A percentile compares a stretch with the other conserved stretches of the same genome.
These are phyloP conservation scores for Boulengerochromis microlepis DNA, from an alignment of 2,113 vertebrate species.

Conservation along the genomic window DNA sequence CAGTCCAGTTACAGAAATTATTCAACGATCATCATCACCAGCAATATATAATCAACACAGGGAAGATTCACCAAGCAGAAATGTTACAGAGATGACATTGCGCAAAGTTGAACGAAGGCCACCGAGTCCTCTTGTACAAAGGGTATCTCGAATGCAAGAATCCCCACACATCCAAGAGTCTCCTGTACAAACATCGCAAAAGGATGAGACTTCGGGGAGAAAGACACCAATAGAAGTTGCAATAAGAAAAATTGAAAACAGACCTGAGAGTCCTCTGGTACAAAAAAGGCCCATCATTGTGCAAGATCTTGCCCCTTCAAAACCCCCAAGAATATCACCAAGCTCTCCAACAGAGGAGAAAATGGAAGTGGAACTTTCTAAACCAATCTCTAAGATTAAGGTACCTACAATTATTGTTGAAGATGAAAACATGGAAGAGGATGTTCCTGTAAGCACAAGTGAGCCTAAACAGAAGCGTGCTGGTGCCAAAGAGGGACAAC, in stretches of 20 bases:
- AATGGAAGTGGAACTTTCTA: constrained; percentile 47
- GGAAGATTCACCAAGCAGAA: constrained; percentile 57
- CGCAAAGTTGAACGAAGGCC: constrained; percentile 69
- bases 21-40: constrained; percentile 61
- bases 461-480: constrained; percentile 53
- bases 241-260: constrained; percentile 63
- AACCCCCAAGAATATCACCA: constrained; percentile 34
- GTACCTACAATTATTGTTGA: constrained; percentile 73
- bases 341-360: constrained; percentile 59
- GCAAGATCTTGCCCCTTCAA: constrained; percentile 48
- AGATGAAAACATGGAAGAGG: constrained; percentile 66
- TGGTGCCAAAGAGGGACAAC: constrained; percentile 73
- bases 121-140: constrained; percentile 70
- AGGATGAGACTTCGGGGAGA: constrained; percentile 49
- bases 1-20: constrained; percentile 61
- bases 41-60: constrained; percentile 49
- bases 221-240: constrained; percentile 59
- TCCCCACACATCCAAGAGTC: constrained; percentile 29
- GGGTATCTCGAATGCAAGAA: constrained; percentile 62
- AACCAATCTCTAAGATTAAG: constrained; percentile 25
- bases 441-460: constrained; percentile 56
- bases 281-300: constrained; percentile 38
- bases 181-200: constrained; percentile 4
- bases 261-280: constrained; percentile 70
- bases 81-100: constrained; percentile 56